phyloP scores from a whole-genome alignment of 2,888 invertebrate genomes.

The Chouioia cunea region DNA sequence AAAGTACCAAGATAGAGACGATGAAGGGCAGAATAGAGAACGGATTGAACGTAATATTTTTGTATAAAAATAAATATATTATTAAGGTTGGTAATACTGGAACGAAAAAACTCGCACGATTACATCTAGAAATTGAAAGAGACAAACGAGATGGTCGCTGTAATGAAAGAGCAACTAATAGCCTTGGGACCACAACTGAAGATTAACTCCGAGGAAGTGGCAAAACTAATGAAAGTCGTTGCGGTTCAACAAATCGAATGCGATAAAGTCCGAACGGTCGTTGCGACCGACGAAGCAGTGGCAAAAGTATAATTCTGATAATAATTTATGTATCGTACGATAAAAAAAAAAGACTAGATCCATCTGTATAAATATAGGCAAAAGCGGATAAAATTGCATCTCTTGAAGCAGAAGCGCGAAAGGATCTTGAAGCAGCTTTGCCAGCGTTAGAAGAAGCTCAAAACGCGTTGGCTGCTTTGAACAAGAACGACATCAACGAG shows the following conservation, averaged over 20 bases:
- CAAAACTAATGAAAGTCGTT: slow-evolving; percentile 80
- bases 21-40: slow-evolving; percentile 79
- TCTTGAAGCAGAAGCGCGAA: slow-evolving; percentile 88
- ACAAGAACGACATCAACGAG: slow-evolving; percentile 92
- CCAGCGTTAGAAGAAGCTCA: slow-evolving; percentile 89
- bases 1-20: slow-evolving; percentile 77
- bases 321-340: background rate
- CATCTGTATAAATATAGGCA: slow-evolving; percentile 67
- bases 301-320: slow-evolving; percentile 77
- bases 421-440: slow-evolving; percentile 86
- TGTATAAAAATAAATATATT: background rate
- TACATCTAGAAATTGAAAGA: slow-evolving; percentile 79
- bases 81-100: too few species aligned
- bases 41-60: slow-evolving; percentile 73
- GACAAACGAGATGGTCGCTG: slow-evolving; percentile 83
- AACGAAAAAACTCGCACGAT: too few species aligned
- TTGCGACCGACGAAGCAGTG: slow-evolving; percentile 85
- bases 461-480: slow-evolving; percentile 85
- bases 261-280: slow-evolving; percentile 83
- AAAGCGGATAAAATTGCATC: slow-evolving; percentile 88
- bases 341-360: background rate
- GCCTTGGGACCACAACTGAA: slow-evolving; percentile 86
- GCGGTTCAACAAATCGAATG: slow-evolving; percentile 85
- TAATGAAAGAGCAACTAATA: slow-evolving; percentile 87
- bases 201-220: slow-evolving; percentile 81